Evolutionary conservation across 2,113 vertebrate species (phyloP).

Genomic region (Nyctereutes procyonoides): DNA sequence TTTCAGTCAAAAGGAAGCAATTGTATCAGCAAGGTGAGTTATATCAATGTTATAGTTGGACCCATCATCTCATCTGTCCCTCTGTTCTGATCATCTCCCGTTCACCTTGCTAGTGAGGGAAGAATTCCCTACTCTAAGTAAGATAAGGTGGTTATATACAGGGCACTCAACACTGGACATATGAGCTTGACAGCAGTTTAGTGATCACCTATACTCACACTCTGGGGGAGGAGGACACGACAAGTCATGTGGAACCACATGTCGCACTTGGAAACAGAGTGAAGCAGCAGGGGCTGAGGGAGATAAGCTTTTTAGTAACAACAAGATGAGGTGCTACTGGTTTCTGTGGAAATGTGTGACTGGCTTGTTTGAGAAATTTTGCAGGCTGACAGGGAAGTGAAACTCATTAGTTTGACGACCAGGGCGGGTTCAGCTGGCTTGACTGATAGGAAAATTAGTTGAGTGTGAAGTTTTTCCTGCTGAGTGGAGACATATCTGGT

Average conservation of each 20-base stretch:
- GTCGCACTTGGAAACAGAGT: neutral
- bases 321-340: neutral
- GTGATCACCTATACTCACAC: neutral
- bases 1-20: conserved; percentile 20
- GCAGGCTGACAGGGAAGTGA: neutral
- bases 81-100: neutral
- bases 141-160: neutral
- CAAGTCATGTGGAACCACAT: no score
- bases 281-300: neutral
- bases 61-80: neutral
- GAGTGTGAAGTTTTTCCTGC: neutral
- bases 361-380: neutral
- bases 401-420: neutral
- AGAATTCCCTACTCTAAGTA: neutral
- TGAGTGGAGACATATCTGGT: neutral
- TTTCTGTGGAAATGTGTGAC: neutral
- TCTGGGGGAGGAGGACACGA: neutral
- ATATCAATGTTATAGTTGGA: neutral
- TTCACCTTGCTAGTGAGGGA: neutral
- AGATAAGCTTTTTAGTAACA: neutral
- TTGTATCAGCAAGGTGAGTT: conserved; percentile 40
- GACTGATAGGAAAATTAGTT: neutral
- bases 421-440: neutral
- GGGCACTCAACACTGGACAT: neutral
- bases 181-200: neutral